Evolutionary conservation across 1,140 invertebrate species (phyloP), one percentile per base, ranked within the genome.

Genomic region (Ctenoplectra terminalis): DNA sequence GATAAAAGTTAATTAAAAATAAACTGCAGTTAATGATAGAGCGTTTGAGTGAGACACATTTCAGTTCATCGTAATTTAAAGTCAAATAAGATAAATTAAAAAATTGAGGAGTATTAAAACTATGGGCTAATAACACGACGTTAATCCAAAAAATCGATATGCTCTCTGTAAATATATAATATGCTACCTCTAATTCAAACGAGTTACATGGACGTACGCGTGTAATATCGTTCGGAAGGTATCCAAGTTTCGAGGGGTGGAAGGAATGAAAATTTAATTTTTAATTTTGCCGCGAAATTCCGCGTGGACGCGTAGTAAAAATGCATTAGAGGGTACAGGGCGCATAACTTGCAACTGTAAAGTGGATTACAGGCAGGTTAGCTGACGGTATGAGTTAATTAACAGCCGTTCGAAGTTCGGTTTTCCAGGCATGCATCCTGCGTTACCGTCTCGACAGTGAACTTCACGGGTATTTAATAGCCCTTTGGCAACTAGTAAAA

Each of bases 321-420:
- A 85, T 78, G 56, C 85, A 85, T 88, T 88, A 88, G 82, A 82
- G 82, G 54, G 13, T n/a, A 50, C 71, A 11, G 73, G 58, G 60
- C 74, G 70, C 74, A 69, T 75, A 75, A 77, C 56, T 70, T 60
- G 77, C 17, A 81, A 80, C 77, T 82, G 79, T 66, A 87, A 85
- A 87, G 82, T 85, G 78, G 74, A 88, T 88, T 87, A 87, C 69
- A 43, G 52, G 75, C 72, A 69, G 76, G 71, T 63, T 70, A 81
- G 76, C 77, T 52, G 40, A 50, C 31, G 46, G 78, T 77, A 70
- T 63, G 70, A 83, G 81, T 87, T 87, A 87, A 87, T 87, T 87
- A 87, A 87, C 86, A 85, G 85, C 85, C 58, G 85, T 87, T 87
- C 85, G 82, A 87, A 87, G 78, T 87, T 87, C 71, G 70, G 78